Evolutionary conservation across 2,797 vertebrate species (phyloP), one percentile per base, ranked within the genome.

Genomic region (Cryptoprocta ferox): DNA sequence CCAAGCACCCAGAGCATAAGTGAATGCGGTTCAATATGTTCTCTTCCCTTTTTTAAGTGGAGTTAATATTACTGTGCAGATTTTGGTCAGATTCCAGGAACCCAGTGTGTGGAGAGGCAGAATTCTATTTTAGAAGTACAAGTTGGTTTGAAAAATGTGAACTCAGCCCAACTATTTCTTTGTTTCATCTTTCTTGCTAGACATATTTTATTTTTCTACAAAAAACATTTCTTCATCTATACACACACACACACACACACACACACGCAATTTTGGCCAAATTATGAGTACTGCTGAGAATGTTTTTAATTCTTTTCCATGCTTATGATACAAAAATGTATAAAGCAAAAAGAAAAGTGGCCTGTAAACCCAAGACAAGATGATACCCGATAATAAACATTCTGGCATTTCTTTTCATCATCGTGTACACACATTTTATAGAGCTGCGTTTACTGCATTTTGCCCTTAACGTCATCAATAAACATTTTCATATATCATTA

Each of bases 91-190:
- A 91, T 61, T 63, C 81, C 82, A 97, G 95, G 97, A 97, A 97
- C 86, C 68, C 94, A 97, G 83, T 48, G 91, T 97, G 97, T 83
- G 81, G 92, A 78, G 79, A 94, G 92, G 70, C 35, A 94, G 78
- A 37, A 73, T 93, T 98, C 97, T 98, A 86, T 92, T 98, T 98
- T 94, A 79, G 94, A 97, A 98, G 95, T 98, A 89, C 66, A 96
- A 96, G 65, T 90, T 83, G 53, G 90, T 98, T 97, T 89, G 95
- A 63, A 82, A 83, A 98, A 97, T 96, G 86, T 96, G 96, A 97
- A 98, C 97, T 98, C 97, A 86, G 65, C 95, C 94, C 94, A 97
- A 88, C 53, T 83, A 66, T 19, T 96, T 48, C 50, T 98, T 98
- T 98, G 97, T 98, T 95, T 95, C 93, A n/a, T 61, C 35, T 19